Evolutionary conservation across 2,113 vertebrate species (phyloP), one percentile per base, ranked within the genome.

Genomic region (Laticauda laticaudata): DNA sequence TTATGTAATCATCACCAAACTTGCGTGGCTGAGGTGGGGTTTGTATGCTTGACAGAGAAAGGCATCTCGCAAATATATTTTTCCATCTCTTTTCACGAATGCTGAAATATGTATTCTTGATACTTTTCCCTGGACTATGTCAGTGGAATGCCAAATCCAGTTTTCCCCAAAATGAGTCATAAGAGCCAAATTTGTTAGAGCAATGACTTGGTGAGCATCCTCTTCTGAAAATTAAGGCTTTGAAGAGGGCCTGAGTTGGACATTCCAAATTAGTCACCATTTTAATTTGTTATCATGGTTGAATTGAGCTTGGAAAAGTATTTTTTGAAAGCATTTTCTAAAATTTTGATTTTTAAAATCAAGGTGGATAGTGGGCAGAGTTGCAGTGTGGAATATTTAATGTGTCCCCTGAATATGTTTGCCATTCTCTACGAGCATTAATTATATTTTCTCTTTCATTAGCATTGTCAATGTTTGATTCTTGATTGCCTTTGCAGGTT

Each of bases 401-500:
- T 21, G 57, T 61, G 39, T 48, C 51, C 89, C 90, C 93, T 94
- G 93, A 90, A 11, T 34, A 94, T 94, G 8, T 54, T 94, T 92
- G 88, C 93, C 92, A 57, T 34, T 94, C 24, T 24, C 59, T 61
- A 86, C 5, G 24, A 89, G 92, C 95, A 91, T 9, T 93, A 39
- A 89, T 20, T 69, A 12, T 29, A 0, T 24, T 81, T 94, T 55
- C 90, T 64, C 94, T 59, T 88, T 94, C 26, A 39, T 81, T 75
- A 94, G 56, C 91, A 18, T n/a, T 86, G 53, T n/a, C 34, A 39
- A 23, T 69, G 75, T 61, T 64, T 90, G 53, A 90, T 90, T 93
- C 94, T 94, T 92, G 94, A 94, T 48, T 94, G 54, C 55, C 93
- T 96, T 94, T 95, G 95, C 95, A 94, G 94, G 93, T 95, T 95